Evolutionary conservation across 1,140 invertebrate species (phyloP), one percentile per base, ranked within the genome.

Genomic region (Drosophila azteca): DNA sequence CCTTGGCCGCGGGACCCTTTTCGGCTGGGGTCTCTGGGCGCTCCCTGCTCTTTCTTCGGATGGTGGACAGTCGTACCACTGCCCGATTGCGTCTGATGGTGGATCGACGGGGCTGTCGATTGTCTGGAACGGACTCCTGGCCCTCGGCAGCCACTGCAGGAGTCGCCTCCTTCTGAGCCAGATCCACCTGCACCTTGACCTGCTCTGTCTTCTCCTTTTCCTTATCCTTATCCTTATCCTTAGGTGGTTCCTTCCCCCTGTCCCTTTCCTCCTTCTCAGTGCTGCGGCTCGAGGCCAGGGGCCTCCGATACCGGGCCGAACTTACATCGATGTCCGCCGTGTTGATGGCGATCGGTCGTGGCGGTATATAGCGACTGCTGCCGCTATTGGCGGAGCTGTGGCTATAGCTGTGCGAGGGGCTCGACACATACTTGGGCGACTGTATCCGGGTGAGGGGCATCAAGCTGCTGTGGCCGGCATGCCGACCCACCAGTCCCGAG

Each of bases 251-350:
- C 8, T 41, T 17, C 11, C 48, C 31, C 13, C 9, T 20, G 5
- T 13, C 35, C 3, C 11, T 41, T 11, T 44, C 20, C 41, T 45
- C 43, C n/a, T 20, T 69, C 48, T 48, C 49, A 13, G 11, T 39
- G 67, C 20, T 64, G 60, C 39, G 60, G 55, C 79, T 91, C 58
- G 62, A 6, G 1, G 71, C 57, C 67, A 59, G 64, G 43, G 82
- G 53, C 26, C 92, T 91, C 75, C 92, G 93, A 88, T 94, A 94
- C 45, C 94, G 92, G 0, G 93, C 92, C 0, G 93, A 92, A 2
- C 95, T 95, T 0, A 97, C 95, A 90, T 97, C 96, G 71, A 97
- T 97, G 83, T 96, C 95, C 2, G 95, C 95, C 4, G 96, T 96
- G 83, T 96, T 95, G 31, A 96, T 96, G 65, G 93, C 93, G 15